Base-by-base conservation (phyloP, 2,888 invertebrate species). In the Chrysolina oricalcia region DNA sequence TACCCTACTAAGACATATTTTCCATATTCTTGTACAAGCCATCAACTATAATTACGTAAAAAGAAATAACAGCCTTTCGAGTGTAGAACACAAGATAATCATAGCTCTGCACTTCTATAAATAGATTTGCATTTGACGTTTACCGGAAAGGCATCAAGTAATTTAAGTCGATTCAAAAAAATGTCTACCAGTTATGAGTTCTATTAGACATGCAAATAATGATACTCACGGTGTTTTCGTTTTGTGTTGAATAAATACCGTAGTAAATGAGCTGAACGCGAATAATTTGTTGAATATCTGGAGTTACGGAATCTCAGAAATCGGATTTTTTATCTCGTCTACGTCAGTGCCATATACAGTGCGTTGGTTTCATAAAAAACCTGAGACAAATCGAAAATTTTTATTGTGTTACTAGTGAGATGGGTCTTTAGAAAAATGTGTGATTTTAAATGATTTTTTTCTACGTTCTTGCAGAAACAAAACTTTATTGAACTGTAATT, bases 61-160 rank as follows among this genome's bases (percentile, higher is more conserved):
- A 77, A 73, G 70, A 70, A 74, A 70, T 70, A 70, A 41, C 59
- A 65, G 66, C 46, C 69, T 79, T 72, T 74, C 74, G 59, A 78
- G 72, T 75, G 70, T 77, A 75, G 73, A 70, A 74, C 70, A 75
- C 70, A 56, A 76, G 46, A 64, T 80, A 76, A 80, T 80, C 76
- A 78, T 78, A 78, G 78, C 62, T 75, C 72, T 64, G 59, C 59
- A 67, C 17, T 66, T 79, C 80, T 81, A 81, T 81, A 81, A 81
- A 81, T 81, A 81, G 80, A 79, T 72, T 19, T 66, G 43, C 66
- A 75, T 79, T 81, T 75, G 80, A 77, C 73, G 73, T 70, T 75
- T 76, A 76, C 76, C 75, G 78, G 76, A 80, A 80, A 77, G 78
- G 71, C 75, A 69, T 73, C 70, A 64, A 77, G 76, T 78, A 76